These are phyloP conservation scores for Montipora capricornis DNA, from an alignment of 64 coral and sea anemone species.

Conservation along the genomic window DNA sequence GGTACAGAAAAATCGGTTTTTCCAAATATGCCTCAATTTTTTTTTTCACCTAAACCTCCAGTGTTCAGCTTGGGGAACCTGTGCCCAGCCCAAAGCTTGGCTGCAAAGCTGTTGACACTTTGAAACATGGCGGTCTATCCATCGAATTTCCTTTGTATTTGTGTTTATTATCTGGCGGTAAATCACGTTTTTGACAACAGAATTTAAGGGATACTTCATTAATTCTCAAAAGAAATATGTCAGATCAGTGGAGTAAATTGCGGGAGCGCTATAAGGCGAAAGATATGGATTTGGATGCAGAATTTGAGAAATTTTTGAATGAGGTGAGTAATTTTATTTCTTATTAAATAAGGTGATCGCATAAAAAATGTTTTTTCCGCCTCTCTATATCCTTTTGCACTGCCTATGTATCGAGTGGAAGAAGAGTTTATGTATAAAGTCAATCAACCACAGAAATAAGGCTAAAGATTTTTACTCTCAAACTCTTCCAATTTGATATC, in stretches of 20 bases:
- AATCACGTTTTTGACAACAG: neutral
- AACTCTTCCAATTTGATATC: no score
- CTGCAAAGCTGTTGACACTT: constrained; percentile 44
- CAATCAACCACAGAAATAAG: no score
- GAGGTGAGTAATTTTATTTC: constrained; percentile 63
- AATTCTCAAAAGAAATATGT: constrained; percentile 41
- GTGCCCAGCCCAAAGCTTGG: constrained; percentile 1
- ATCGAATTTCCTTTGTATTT: neutral
- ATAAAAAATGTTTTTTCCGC: no score
- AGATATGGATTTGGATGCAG: constrained; percentile 93
- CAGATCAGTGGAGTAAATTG: constrained; percentile 81
- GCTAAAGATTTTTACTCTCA: no score
- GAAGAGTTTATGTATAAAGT: no score
- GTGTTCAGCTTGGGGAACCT: neutral
- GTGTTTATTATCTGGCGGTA: neutral
- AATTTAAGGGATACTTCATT: neutral
- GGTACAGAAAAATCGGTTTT: no score
- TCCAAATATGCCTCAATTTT: no score
- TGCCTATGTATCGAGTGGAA: no score
- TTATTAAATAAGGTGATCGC: no score
- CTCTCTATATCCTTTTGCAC: no score
- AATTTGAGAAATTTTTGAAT: constrained; percentile 99
- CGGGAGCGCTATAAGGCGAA: constrained; percentile 71
- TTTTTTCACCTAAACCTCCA: no score
- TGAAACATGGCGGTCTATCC: constrained; percentile 20